Base-by-base conservation (phyloP, 35 echinoderm and acorn worm species). In the Holothuria glaberrima region DNA sequence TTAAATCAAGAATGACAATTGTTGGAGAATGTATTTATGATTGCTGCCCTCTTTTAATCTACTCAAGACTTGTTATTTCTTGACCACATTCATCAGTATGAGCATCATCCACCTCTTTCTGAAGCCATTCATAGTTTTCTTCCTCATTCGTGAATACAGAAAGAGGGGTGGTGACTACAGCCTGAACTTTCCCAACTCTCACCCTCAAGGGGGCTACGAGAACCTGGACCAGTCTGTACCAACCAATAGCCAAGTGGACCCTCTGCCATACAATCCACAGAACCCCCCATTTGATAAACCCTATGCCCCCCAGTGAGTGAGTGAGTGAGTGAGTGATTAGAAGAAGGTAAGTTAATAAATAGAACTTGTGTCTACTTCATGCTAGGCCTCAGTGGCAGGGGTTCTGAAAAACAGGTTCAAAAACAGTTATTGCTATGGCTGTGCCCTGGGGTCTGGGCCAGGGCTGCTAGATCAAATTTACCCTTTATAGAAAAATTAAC, bases 201-300 rank as follows among this genome's bases (percentile, higher is more conserved):
- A 68, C 0, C 67, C 82, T 18, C 50, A 72, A 4, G 71, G 88
- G 30, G 95, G 95, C 38, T 97, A 97, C 36, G 95, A 97, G 70
- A 97, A 97, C 80, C 91, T 97, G 65, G 95, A 97, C 86, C 95
- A 97, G 68, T 88, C 95, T 28, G 84, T 97, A 46, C 95, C 95
- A 17, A 94, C 92, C 58, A 97, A 97, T 65, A 93, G 93, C 58
- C 95, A 97, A 66, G 92, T 94, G 31, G 95, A 97, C 31, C 85
- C 85, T 29, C 66, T 71, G 46, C 89, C 52, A 58, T 92, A 35
- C 95, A 97, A 76, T 71, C 89, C 73, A 41, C 85, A 87, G 85
- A 67, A 67, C 63, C 66, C 60, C 9, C 85, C 85, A 20, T 87
- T 87, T 70, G 85, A 69, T 50, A 84, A 84, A 38, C 80, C 80